These are phyloP conservation scores for Stictonetta naevosa DNA, from an alignment of 2,113 vertebrate species.

Conservation along the genomic window DNA sequence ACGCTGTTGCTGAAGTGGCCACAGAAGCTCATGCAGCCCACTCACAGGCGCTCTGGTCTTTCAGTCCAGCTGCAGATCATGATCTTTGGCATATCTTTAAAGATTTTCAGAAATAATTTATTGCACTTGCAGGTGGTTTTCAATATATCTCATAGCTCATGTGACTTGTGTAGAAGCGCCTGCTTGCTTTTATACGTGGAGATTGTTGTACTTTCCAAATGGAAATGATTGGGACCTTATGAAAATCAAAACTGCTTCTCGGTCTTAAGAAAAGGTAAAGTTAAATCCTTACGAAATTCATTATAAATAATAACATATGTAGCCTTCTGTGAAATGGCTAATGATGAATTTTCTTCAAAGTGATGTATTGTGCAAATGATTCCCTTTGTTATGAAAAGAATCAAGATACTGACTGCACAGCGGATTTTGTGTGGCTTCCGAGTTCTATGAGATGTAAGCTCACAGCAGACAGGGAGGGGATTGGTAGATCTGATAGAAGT, in stretches of 20 bases:
- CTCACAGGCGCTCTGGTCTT: neutral
- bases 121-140: neutral
- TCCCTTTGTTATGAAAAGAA: conserved; percentile 15
- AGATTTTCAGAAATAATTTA: neutral
- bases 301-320: conserved; percentile 60
- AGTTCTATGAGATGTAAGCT: neutral
- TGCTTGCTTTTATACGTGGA: neutral
- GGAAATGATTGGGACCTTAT: conserved; percentile 25
- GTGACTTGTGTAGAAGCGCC: neutral
- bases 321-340: conserved; percentile 49
- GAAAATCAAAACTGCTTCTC: conserved; percentile 60
- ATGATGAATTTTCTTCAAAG: conserved; percentile 38
- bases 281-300: conserved; percentile 58
- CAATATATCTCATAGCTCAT: neutral
- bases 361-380: neutral
- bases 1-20: neutral
- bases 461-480: neutral
- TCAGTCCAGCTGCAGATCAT: neutral
- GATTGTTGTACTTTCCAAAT: conserved; percentile 36
- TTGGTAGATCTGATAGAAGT: neutral
- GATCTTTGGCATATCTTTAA: neutral
- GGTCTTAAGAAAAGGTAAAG: conserved; percentile 49
- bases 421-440: neutral
- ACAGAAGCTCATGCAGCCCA: neutral
- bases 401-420: neutral